Evolutionary conservation across 53 echinoderm and acorn worm species (phyloP).

Genomic region (Temnopleurus reevesii): DNA sequence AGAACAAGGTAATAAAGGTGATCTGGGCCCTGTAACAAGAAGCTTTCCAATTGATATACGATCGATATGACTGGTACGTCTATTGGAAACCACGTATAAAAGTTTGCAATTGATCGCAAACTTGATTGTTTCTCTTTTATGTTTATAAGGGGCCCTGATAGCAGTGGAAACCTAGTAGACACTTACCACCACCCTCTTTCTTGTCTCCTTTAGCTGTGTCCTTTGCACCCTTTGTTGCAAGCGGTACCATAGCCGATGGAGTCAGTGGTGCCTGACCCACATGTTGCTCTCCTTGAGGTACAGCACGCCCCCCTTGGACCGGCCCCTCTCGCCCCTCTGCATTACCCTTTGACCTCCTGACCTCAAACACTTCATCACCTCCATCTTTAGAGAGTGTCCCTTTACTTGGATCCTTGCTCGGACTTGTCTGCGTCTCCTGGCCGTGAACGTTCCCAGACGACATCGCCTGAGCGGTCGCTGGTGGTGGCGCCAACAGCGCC

Average conservation of each 20-base stretch:
- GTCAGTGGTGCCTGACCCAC: conserved; percentile 45
- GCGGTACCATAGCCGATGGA: conserved; percentile 46
- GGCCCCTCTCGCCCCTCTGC: neutral
- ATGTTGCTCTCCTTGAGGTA: conserved; percentile 32
- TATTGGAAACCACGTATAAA: no score
- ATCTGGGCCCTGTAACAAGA: no score
- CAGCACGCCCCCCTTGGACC: neutral
- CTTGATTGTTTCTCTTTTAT: no score
- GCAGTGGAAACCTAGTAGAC: neutral
- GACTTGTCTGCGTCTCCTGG: conserved; percentile 81
- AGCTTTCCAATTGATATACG: no score
- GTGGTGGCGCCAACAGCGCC: conserved; percentile 80
- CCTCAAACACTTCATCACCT: neutral
- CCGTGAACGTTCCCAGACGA: neutral
- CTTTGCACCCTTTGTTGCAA: conserved; percentile 6
- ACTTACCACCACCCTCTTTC: conserved; percentile 6
- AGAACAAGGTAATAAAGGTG: no score
- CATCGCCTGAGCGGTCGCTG: conserved; percentile 1
- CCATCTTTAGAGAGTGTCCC: neutral
- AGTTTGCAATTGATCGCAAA: no score
- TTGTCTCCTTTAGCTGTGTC: conserved; percentile 14
- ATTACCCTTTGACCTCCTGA: neutral
- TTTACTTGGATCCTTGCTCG: conserved; percentile 36
- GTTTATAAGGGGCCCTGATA: neutral
- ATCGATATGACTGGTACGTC: no score